phyloP scores from a whole-genome alignment of 2,888 invertebrate species.

The Melangyna quadrimaculata region DNA sequence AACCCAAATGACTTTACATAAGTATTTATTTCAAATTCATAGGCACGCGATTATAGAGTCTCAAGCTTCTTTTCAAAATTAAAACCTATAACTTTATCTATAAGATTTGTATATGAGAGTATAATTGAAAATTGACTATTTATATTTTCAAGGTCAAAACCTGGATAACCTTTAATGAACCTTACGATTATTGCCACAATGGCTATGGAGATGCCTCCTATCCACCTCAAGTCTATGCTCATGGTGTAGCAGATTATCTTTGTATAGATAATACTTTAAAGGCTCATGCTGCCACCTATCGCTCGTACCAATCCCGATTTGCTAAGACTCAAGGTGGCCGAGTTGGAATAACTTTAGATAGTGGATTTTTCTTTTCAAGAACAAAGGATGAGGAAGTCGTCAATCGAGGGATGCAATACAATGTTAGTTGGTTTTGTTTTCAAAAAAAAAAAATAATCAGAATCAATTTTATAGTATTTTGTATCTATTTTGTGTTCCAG shows the following conservation, averaged over 20 bases:
- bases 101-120: no score
- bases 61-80: no score
- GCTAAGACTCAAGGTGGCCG: conserved; percentile 76
- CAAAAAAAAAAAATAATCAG: neutral
- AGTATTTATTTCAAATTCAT: no score
- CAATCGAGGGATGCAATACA: conserved; percentile 75
- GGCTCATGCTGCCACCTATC: conserved; percentile 83
- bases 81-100: no score
- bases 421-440: conserved; percentile 67
- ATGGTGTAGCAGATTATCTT: conserved; percentile 82
- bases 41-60: no score
- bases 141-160: conserved; percentile 42
- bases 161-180: conserved; percentile 80
- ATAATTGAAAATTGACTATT: neutral
- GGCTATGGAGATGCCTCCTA: conserved; percentile 81
- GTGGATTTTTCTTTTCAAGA: conserved; percentile 74
- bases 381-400: conserved; percentile 70
- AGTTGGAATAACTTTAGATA: conserved; percentile 76
- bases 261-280: conserved; percentile 82
- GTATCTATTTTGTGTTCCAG: no score
- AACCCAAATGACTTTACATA: no score
- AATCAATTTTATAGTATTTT: neutral
- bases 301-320: conserved; percentile 80
- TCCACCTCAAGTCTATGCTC: conserved; percentile 79
- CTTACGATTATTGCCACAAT: conserved; percentile 79